Conservation (phyloP, 1,140 invertebrate genomes). For the Saccostrea glomerata region DNA sequence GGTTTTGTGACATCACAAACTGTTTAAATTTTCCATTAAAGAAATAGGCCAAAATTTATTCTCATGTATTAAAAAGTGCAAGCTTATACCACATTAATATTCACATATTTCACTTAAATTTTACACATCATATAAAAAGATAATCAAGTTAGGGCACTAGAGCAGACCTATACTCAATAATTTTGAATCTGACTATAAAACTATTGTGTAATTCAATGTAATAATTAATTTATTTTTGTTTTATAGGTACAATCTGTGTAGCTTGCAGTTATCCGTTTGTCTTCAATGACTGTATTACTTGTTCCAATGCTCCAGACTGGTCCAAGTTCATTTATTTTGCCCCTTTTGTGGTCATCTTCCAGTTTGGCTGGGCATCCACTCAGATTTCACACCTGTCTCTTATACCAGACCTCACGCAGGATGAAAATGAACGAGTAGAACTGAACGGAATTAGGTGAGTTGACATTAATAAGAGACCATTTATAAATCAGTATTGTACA, state of each 20-base stretch:
- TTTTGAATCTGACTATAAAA: no score
- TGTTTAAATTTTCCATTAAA: not conserved
- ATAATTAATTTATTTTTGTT: constrained; percentile 17
- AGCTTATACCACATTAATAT: no score
- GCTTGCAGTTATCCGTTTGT: constrained; percentile 92
- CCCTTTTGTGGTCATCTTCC: constrained; percentile 94
- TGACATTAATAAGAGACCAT: not conserved
- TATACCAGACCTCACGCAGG: constrained; percentile 89
- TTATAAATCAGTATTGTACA: no score
- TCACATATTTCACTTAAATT: no score
- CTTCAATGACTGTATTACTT: constrained; percentile 89
- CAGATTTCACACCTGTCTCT: constrained; percentile 97
- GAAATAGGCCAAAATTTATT: not conserved
- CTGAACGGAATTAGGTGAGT: constrained; percentile 91
- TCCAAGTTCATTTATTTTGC: constrained; percentile 90
- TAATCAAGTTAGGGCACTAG: no score
- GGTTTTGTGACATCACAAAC: no score
- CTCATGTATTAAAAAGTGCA: no score
- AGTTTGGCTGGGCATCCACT: constrained; percentile 96
- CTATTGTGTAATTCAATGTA: constrained; percentile 10
- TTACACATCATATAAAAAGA: no score
- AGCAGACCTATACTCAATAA: no score
- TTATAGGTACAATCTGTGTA: constrained; percentile 87
- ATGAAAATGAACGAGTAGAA: constrained; percentile 88
- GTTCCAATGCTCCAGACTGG: constrained; percentile 82